Base-by-base conservation (phyloP, 2,888 invertebrate genomes). In the Pardosa pseudoannulata region DNA sequence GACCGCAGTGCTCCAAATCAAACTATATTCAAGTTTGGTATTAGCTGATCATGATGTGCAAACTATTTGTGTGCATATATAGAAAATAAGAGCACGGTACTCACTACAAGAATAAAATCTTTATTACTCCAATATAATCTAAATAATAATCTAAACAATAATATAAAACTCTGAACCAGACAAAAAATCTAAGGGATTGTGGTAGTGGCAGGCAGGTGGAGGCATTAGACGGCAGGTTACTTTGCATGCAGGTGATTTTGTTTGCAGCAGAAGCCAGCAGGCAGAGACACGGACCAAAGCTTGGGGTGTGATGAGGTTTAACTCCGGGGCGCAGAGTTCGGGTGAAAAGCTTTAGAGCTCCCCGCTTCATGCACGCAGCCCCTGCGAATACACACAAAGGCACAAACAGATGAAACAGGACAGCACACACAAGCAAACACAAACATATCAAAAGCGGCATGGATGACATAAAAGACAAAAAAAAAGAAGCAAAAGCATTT, bases 331-430 rank as follows among this genome's bases (percentile, higher is more conserved):
- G 16, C 56, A 23, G 46, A 46, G 56, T 56, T 56, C 23, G 19
- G n/a, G 56, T 5, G 16, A 23, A 46, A 23, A 56, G 56, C 56
- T 23, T n/a, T n/a, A n/a, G n/a, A n/a, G n/a, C n/a, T n/a, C n/a
- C n/a, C n/a, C n/a, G 56, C 56, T 72, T 85, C 83, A 85, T 79
- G 78, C 78, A 85, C 65, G 67, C 78, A 85, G 73, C 32, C 83
- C 83, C 83, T 85, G 83, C 67, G 83, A 85, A 85, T 76, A 85
- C 83, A 85, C 73, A 78, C 56, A 83, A 62, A 27, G 72, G 72
- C 78, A 78, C 72, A 74, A 65, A 6, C 62, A 73, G 16, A 9
- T 75, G 29, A 75, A 65, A 75, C 75, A 70, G n/a, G 23, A 27
- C 36, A 70, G 46, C 68, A 78, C 36, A 23, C 39, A 81, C 72